Percentiles rank a stretch among this genome's conserved stretches.
These are phyloP conservation scores for Mimumesa dahlbomi DNA, from an alignment of 2,888 invertebrate species.

Conservation along the genomic window DNA sequence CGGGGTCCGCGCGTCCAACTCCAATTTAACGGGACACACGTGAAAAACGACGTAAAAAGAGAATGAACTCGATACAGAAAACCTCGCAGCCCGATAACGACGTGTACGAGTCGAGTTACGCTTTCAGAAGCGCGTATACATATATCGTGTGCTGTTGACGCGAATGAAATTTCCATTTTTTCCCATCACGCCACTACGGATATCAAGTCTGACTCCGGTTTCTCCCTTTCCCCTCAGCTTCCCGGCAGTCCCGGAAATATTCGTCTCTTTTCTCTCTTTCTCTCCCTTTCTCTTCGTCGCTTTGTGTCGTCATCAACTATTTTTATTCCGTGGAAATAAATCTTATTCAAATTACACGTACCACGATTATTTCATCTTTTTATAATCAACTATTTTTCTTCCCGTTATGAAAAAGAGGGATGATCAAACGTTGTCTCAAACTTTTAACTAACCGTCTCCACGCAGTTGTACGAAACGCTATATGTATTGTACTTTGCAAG, in stretches of 20 bases:
- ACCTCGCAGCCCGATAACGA: constrained; percentile 37
- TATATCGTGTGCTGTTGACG: constrained; percentile 36
- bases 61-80: constrained; percentile 24
- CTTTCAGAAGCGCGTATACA: constrained; percentile 16
- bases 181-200: constrained; percentile 46
- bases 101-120: constrained; percentile 38
- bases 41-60: constrained; percentile 30
- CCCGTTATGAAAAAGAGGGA: no score
- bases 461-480: no score
- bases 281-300: constrained; percentile 2
- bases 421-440: no score
- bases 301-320: not conserved
- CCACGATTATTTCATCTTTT: not conserved
- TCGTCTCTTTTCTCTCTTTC: not conserved
- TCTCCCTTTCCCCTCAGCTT: constrained; percentile 28
- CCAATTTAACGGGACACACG: constrained; percentile 3
- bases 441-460: no score
- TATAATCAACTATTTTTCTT: not conserved
- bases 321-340: not conserved
- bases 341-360: not conserved
- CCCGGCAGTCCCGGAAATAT: constrained; percentile 29
- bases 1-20: not conserved
- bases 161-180: constrained; percentile 71
- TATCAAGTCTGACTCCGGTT: constrained; percentile 50
- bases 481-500: no score